A percentile compares a stretch with the other conserved stretches of the same genome.
Conservation (phyloP, 2,797 vertebrate species). For the Antrozous pallidus region DNA sequence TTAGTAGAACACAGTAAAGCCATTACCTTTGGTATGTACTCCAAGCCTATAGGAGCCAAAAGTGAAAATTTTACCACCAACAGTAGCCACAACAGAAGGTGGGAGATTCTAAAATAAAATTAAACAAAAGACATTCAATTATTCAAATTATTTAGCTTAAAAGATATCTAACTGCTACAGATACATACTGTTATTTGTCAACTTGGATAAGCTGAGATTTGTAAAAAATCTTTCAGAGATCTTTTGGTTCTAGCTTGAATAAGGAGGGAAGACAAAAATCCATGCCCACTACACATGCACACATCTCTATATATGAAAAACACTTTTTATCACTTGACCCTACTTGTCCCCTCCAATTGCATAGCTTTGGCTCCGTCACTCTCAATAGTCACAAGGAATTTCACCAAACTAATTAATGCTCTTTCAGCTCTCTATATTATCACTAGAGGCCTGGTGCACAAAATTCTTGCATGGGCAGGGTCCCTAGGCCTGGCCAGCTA, state of each 20-base stretch:
- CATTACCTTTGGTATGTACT: constrained; percentile 97
- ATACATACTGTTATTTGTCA: not conserved
- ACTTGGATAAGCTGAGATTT: not conserved
- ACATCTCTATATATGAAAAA: constrained; percentile 14
- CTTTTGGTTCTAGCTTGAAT: not conserved
- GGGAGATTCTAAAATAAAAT: constrained; percentile 89
- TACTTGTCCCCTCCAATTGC: not conserved
- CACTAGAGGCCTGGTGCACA: not conserved
- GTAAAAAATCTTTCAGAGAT: not conserved
- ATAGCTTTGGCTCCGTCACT: not conserved
- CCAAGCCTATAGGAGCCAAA: constrained; percentile 98
- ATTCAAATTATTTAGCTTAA: constrained; percentile 27
- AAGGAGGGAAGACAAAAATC: constrained; percentile 16
- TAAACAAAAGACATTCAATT: constrained; percentile 39
- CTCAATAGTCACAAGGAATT: not conserved
- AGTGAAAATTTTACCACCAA: constrained; percentile 96
- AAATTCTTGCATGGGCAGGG: too few species aligned
- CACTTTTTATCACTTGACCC: not conserved
- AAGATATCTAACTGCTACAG: not conserved
- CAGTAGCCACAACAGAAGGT: constrained; percentile 87
- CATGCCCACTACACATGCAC: not conserved
- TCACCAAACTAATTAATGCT: not conserved
- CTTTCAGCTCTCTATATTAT: constrained; percentile 4
- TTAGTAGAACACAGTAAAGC: constrained; percentile 8
- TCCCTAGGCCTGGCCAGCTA: too few species aligned